Evolutionary conservation across 2,888 invertebrate genomes (phyloP), one percentile per base, ranked within the genome.

Genomic region (Philaethria dido): DNA sequence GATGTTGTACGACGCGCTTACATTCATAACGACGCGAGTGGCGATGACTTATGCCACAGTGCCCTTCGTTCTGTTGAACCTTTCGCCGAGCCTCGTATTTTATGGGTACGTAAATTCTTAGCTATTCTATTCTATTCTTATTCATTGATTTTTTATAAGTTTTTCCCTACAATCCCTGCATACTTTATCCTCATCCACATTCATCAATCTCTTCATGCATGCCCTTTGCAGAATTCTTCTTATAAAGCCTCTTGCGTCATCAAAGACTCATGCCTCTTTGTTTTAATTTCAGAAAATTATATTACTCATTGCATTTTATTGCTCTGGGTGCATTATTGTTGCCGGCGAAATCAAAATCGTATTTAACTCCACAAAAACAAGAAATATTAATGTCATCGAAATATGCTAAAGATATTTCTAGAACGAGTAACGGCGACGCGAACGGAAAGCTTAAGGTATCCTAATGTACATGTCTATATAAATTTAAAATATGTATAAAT

Each of bases 31-130:
- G 45, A 98, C 98, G 20, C 95, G 98, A 75, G 84, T 98, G 59
- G 94, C 96, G 69, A 95, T 99, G 94, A 96, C 97, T 39, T 99
- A 99, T 84, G 93, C 97, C 63, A 97, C 98, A 52, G 97, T 98
- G 85, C 97, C 98, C 74, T 99, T 99, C 89, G 95, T 99, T 69
- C 91, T 99, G 71, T 94, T 99, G 78, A 97, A 98, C 81, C 95
- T 98, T 76, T 93, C 94, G 84, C 95, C 97, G 42, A 95, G 96
- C 78, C 88, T 97, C 64, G 93, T 93, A 66, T 92, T 98, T 77
- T 97, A 96, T 87, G 94, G 95, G 98, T 98, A 33, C 22, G 60
- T 36, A 5, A 9, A 39, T 1, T 55, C 3, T 36, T 1, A 33
- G 2, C 5, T 33, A 25, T 33, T n/a, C n/a, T n/a, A n/a, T n/a